Base-by-base conservation (phyloP, 2,113 vertebrate genomes). In the Gavia stellata region DNA sequence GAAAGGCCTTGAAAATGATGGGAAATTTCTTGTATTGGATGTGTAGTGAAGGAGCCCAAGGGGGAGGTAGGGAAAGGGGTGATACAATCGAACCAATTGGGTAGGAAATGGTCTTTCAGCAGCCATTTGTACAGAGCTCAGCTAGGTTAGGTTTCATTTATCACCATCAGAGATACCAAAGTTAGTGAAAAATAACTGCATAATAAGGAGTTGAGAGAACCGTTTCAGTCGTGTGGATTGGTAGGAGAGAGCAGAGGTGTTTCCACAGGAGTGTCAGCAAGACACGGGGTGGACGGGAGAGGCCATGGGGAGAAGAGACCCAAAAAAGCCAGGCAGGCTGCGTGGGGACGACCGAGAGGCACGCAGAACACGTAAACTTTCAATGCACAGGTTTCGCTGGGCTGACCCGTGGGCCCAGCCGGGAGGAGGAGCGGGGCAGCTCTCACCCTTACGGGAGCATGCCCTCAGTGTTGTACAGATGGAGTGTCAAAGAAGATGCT, bases 141-240 rank as follows among this genome's bases (percentile, higher is more conserved):
- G 34, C 53, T n/a, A 17, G 62, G 24, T 38, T 25, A 29, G 15
- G 40, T 38, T 82, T 45, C 62, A 31, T 36, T 49, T 81, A 25
- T 67, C 24, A 18, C 62, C 20, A 12, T 26, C 36, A 58, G 23
- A 79, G 50, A 65, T 16, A 71, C 21, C 12, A 13, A 78, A 56
- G 58, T 36, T 29, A 49, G 66, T 29, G 73, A 71, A 85, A 72
- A 85, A 52, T 29, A 44, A 20, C 44, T 14, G 18, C 38, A 29
- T 36, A 36, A 38, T 3, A 4, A 58, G n/a, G 23, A 33, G 50
- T 44, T 20, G 44, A 58, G 19, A 55, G 56, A 62, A 71, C 15
- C 7, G 2, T 17, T 38, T 29, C 5, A 26, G 21, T 9, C 2
- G 0, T 2, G 4, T 36, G 42, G 49, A 25, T 11, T 9, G 23